These are phyloP conservation scores for Corella eumyota DNA, from an alignment of 23 tunicate genomes.

Conservation along the genomic window DNA sequence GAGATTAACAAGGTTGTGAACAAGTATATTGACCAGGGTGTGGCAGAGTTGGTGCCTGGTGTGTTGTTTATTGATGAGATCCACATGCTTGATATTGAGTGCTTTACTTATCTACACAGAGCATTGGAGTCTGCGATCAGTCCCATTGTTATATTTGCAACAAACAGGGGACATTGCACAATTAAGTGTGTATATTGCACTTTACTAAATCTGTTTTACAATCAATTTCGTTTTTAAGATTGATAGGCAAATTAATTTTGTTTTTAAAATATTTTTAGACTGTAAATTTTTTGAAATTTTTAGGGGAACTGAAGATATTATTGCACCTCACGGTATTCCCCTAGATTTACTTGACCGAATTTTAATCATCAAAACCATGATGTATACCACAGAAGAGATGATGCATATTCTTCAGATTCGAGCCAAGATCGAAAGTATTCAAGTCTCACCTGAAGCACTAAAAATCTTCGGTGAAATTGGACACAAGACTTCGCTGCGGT, in stretches of 20 bases:
- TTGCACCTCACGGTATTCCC: constrained; percentile 98
- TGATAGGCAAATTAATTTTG: background rate
- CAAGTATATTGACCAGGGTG: constrained; percentile 98
- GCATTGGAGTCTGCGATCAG: constrained; percentile 95
- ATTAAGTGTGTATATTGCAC: constrained; percentile 33
- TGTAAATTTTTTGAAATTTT: background rate
- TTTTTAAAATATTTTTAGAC: background rate
- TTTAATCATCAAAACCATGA: constrained; percentile 89
- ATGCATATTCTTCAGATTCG: constrained; percentile 69
- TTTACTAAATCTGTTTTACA: background rate
- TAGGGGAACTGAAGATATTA: constrained; percentile 92
- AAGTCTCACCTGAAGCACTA: constrained; percentile 74
- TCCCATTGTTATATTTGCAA: constrained; percentile 93
- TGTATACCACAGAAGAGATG: constrained; percentile 89
- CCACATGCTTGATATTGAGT: constrained; percentile 99
- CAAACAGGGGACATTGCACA: constrained; percentile 70
- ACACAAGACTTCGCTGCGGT: constrained; percentile 82
- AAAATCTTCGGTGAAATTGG: constrained; percentile 78
- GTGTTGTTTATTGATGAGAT: constrained; percentile 97
- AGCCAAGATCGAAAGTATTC: constrained; percentile 91
- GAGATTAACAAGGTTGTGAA: constrained; percentile 99
- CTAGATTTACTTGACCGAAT: constrained; percentile 93
- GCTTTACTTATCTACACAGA: constrained; percentile 96
- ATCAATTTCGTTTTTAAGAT: background rate
- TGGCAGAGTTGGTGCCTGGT: constrained; percentile 99